phyloP scores from a whole-genome alignment of 2,888 invertebrate species.

The Acanthopleura granulata region DNA sequence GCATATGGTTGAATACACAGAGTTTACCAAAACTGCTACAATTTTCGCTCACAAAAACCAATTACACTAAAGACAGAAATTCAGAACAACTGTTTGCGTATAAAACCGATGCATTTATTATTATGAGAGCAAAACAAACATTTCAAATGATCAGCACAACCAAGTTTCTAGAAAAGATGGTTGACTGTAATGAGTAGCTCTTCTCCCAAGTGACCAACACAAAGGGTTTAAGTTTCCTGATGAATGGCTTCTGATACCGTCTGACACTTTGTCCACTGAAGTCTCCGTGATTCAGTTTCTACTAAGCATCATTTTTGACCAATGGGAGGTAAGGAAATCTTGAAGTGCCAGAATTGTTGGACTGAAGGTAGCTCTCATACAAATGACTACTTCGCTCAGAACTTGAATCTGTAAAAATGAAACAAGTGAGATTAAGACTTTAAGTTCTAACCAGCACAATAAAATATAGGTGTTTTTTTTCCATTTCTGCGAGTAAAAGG shows the following conservation, averaged over 20 bases:
- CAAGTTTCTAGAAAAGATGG: too few species aligned
- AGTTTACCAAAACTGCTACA: too few species aligned
- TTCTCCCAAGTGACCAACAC: background rate
- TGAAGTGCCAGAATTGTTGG: conserved; percentile 19
- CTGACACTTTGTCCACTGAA: background rate
- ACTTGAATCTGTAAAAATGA: conserved; percentile 12
- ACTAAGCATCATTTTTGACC: conserved; percentile 23
- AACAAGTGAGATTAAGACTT: background rate
- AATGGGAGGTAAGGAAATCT: conserved; percentile 22
- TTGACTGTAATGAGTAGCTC: background rate
- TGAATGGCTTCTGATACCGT: background rate
- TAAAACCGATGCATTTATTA: too few species aligned
- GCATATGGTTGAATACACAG: too few species aligned
- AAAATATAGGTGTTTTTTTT: too few species aligned
- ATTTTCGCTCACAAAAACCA: too few species aligned
- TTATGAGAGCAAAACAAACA: too few species aligned
- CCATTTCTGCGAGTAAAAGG: too few species aligned
- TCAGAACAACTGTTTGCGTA: too few species aligned
- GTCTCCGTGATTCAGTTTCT: background rate
- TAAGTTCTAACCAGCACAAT: background rate
- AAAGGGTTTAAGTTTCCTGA: background rate
- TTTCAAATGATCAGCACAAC: background rate
- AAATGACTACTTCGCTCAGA: conserved; percentile 22
- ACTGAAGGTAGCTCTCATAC: conserved; percentile 22
- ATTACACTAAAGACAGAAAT: too few species aligned